Conservation (phyloP, 2,797 vertebrate species). For the Silurus aristotelis region DNA sequence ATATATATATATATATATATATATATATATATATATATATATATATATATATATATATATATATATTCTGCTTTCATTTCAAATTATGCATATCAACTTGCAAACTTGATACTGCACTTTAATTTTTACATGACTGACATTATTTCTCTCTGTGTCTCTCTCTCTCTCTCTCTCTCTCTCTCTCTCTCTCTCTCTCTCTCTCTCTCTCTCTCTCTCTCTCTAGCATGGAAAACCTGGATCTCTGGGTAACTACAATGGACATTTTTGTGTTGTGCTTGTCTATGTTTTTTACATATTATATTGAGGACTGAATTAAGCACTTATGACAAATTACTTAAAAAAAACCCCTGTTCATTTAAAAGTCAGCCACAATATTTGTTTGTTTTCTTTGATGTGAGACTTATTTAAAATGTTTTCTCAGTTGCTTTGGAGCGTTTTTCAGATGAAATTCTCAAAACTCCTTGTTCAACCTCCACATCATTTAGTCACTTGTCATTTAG, state of each 20-base stretch:
- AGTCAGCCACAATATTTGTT: background rate
- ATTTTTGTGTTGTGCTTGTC: background rate
- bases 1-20: background rate
- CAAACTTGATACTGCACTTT: background rate
- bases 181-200: background rate
- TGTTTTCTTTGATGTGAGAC: background rate
- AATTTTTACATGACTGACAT: background rate
- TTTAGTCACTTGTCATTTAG: too few relatives aligned
- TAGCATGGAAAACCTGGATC: constrained; percentile 65
- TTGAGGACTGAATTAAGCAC: background rate
- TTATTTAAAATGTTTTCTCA: too few relatives aligned
- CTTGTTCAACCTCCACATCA: too few relatives aligned
- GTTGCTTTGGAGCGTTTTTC: too few relatives aligned
- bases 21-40: too few relatives aligned
- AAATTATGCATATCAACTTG: background rate
- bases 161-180: constrained; percentile 21
- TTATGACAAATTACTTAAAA: background rate
- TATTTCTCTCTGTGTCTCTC: constrained; percentile 41
- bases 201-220: background rate
- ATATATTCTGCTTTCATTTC: background rate
- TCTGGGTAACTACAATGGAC: constrained; percentile 55
- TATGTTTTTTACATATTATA: background rate
- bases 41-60: background rate
- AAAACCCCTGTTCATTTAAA: background rate
- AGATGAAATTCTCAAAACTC: too few relatives aligned